Conservation (phyloP, 2,113 vertebrate species). For the Campylomormyrus tamandua region DNA sequence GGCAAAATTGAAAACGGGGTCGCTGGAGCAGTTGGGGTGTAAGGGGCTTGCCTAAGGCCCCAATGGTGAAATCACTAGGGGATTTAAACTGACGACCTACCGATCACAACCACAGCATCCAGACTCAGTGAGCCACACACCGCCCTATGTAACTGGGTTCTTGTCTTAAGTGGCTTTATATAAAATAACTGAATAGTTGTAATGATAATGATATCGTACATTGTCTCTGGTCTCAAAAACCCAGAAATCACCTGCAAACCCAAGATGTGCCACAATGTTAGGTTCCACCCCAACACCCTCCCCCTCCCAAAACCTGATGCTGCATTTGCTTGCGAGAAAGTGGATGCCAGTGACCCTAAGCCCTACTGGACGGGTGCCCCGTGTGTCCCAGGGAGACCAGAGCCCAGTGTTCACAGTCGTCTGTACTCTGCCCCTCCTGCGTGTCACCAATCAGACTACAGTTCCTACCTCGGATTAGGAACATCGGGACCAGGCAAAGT, state of each 20-base stretch:
- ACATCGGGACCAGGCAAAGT: background rate
- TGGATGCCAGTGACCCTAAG: background rate
- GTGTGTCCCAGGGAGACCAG: background rate
- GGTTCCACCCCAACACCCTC: background rate
- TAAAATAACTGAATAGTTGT: background rate
- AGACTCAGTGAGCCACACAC: background rate
- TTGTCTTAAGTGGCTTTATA: background rate
- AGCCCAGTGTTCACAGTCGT: background rate
- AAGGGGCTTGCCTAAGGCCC: background rate
- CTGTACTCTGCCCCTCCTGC: background rate
- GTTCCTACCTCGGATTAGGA: background rate
- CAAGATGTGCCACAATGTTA: background rate
- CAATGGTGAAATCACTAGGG: background rate
- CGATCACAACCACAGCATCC: background rate
- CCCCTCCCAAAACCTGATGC: background rate
- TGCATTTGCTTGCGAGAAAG: background rate
- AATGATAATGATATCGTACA: background rate
- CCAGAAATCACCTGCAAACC: background rate
- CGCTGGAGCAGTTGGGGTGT: background rate
- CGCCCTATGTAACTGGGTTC: background rate
- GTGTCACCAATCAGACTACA: background rate
- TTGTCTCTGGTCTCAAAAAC: background rate
- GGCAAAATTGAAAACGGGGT: background rate
- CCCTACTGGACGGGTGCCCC: background rate
- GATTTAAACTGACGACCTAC: background rate